phyloP scores from a whole-genome alignment of 2,888 invertebrate species.

The Eupithecia centaureata region DNA sequence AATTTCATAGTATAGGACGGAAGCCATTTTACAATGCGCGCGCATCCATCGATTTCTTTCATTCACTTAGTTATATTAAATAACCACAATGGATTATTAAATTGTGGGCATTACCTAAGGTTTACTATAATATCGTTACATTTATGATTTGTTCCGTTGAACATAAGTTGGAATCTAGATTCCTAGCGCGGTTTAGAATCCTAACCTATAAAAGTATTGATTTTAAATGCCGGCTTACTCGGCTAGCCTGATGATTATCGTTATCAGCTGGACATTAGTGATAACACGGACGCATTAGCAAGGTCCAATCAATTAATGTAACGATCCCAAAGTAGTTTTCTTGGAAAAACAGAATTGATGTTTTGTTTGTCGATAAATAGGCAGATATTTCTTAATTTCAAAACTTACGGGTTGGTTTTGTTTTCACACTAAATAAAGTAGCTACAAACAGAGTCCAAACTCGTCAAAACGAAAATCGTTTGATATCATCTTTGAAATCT shows the following conservation, averaged over 20 bases:
- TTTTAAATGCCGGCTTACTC: background rate
- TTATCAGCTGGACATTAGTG: background rate
- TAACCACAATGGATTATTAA: slow-evolving; percentile 65
- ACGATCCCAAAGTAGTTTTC: background rate
- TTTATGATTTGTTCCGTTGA: slow-evolving; percentile 29
- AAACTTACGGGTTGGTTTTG: background rate
- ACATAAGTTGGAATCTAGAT: background rate
- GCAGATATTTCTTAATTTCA: no score
- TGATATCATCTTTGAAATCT: no score
- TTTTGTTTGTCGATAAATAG: background rate
- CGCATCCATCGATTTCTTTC: slow-evolving; percentile 73
- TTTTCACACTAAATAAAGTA: no score
- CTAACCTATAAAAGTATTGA: slow-evolving; percentile 1
- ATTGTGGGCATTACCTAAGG: slow-evolving; percentile 66
- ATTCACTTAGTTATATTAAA: slow-evolving; percentile 64
- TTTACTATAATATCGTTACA: slow-evolving; percentile 45
- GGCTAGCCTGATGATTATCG: background rate
- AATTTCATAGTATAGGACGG: slow-evolving; percentile 44
- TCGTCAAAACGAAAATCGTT: no score
- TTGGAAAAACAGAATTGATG: background rate
- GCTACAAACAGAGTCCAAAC: no score
- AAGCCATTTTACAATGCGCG: slow-evolving; percentile 74
- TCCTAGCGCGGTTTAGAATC: background rate
- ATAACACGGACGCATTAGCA: background rate
- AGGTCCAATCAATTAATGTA: background rate